Percentiles rank a stretch among this genome's conserved stretches.
Conservation (phyloP, 1,140 invertebrate genomes). For the Drosophila tani region DNA sequence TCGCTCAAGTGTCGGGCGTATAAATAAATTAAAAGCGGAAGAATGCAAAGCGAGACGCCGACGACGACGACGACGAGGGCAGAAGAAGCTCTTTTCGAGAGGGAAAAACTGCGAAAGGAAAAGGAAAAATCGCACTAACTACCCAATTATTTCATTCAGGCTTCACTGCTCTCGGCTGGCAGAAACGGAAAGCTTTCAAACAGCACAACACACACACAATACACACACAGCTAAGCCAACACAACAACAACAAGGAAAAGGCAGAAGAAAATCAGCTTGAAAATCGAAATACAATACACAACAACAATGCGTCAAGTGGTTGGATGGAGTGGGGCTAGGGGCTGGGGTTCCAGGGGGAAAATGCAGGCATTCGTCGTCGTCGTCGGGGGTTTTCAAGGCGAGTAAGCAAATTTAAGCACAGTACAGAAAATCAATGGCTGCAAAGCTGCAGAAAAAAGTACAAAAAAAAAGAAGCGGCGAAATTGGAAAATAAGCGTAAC, state of each 20-base stretch:
- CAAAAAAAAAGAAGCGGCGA: constrained; percentile 44
- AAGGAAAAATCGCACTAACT: constrained; percentile 74
- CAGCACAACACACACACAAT: constrained; percentile 9
- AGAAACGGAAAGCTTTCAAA: constrained; percentile 50
- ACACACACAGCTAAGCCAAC: constrained; percentile 2
- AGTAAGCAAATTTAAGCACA: constrained; percentile 80
- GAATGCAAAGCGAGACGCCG: constrained; percentile 40
- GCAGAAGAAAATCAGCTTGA: constrained; percentile 49
- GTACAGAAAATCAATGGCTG: constrained; percentile 72
- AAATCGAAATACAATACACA: constrained; percentile 64
- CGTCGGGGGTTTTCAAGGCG: constrained; percentile 39
- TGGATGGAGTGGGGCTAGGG: background rate
- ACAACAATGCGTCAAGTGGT: constrained; percentile 43
- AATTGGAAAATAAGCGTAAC: constrained; percentile 84
- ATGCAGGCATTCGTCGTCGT: background rate
- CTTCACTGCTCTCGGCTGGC: constrained; percentile 65
- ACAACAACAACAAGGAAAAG: constrained; percentile 2
- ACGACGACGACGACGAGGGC: background rate
- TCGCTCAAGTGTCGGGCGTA: constrained; percentile 56
- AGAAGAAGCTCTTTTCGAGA: constrained; percentile 34
- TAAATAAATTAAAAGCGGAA: constrained; percentile 70
- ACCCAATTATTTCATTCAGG: constrained; percentile 84
- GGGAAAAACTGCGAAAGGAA: constrained; percentile 29
- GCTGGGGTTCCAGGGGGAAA: background rate
- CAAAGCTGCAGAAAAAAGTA: constrained; percentile 39